phyloP scores from a whole-genome alignment of 2,797 vertebrate species.

The Cryptoblepharus egeriae region DNA sequence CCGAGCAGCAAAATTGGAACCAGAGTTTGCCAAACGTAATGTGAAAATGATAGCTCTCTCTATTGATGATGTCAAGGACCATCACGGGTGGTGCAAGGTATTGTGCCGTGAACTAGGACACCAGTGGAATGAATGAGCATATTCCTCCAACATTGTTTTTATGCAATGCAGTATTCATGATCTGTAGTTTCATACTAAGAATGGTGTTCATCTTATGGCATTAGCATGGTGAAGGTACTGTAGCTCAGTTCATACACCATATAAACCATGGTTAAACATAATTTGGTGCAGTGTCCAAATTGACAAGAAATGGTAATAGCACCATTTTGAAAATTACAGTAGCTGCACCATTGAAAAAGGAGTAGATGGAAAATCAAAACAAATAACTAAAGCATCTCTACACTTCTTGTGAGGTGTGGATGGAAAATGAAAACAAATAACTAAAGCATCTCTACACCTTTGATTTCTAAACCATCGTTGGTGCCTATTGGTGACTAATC shows the following conservation, averaged over 20 bases:
- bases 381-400: too few species aligned
- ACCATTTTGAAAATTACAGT: too few species aligned
- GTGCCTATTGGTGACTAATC: too few species aligned
- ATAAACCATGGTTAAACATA: not conserved
- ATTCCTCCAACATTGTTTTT: too few species aligned
- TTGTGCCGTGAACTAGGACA: accelerated
- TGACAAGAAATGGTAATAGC: too few species aligned
- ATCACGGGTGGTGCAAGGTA: constrained; percentile 93
- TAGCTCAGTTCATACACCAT: not conserved
- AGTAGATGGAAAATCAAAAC: too few species aligned
- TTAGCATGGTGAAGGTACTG: not conserved
- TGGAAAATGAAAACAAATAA: too few species aligned
- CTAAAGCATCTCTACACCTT: too few species aligned
- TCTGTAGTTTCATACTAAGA: not conserved
- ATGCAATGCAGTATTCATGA: too few species aligned
- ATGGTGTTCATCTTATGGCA: not conserved
- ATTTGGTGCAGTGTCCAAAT: not conserved
- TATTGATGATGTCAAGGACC: constrained; percentile 92
- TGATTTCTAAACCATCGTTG: too few species aligned
- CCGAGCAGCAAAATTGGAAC: constrained; percentile 82
- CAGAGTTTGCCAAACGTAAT: constrained; percentile 88
- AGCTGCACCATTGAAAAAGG: too few species aligned
- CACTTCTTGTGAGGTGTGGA: too few species aligned
- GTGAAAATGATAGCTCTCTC: constrained; percentile 97
- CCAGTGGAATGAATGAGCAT: not conserved